Evolutionary conservation across 2,797 vertebrate genomes (phyloP).

Genomic region (Anabas testudineus): DNA sequence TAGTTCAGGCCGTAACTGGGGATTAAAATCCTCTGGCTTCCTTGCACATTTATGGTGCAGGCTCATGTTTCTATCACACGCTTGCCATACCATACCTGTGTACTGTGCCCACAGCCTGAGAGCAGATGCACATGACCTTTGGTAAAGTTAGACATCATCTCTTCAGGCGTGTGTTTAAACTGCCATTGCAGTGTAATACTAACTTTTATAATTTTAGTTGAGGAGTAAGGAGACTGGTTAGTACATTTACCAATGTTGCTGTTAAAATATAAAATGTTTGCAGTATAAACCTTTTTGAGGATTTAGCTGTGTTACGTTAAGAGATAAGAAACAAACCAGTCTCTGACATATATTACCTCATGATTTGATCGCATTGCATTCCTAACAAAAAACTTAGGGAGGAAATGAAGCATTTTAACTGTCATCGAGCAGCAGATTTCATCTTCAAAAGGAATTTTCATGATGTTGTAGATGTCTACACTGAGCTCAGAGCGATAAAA

Average conservation of each 20-base stretch:
- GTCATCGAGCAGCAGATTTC: conserved; percentile 2
- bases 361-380: background rate
- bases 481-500: background rate
- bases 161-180: too few species aligned
- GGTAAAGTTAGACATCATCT: too few species aligned
- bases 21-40: conserved; percentile 68
- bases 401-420: background rate
- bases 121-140: conserved; percentile 48
- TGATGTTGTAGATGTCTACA: conserved; percentile 6
- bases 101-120: conserved; percentile 41
- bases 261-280: too few species aligned
- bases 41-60: conserved; percentile 71
- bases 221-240: background rate
- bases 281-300: background rate
- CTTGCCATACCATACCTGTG: conserved; percentile 75
- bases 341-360: background rate
- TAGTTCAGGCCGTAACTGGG: conserved; percentile 44
- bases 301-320: background rate
- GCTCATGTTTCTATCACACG: conserved; percentile 76
- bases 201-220: conserved; percentile 6
- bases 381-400: background rate
- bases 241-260: background rate
- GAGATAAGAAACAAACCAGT: background rate
- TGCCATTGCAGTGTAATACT: conserved; percentile 2
- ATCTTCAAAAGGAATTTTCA: background rate